phyloP scores from a whole-genome alignment of 2,888 invertebrate genomes.

The Standfussiana lucernea region DNA sequence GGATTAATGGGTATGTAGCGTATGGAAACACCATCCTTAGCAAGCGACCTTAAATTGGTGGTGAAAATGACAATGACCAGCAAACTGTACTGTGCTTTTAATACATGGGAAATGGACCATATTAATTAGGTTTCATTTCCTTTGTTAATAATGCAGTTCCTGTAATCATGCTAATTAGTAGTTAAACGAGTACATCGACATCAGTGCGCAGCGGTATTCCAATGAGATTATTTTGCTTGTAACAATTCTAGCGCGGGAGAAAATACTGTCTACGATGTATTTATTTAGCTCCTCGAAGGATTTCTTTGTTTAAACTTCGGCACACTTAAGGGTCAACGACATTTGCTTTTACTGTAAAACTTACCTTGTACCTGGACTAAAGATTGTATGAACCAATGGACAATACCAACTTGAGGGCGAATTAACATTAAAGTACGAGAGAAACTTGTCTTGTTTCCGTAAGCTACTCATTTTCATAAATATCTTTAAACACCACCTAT shows the following conservation, averaged over 20 bases:
- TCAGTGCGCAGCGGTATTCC: background rate
- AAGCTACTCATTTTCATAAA: slow-evolving; percentile 12
- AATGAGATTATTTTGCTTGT: background rate
- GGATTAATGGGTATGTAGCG: background rate
- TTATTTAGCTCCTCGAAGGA: slow-evolving; percentile 37
- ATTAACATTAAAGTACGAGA: slow-evolving; percentile 21
- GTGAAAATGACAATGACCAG: background rate
- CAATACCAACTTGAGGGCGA: slow-evolving; percentile 20
- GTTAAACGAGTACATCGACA: slow-evolving; percentile 34
- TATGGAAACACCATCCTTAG: background rate
- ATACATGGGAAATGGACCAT: slow-evolving; percentile 40
- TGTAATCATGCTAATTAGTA: slow-evolving; percentile 53
- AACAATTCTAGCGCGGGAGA: slow-evolving; percentile 2
- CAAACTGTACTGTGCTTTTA: slow-evolving; percentile 16
- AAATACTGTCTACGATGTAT: slow-evolving; percentile 22
- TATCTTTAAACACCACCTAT: slow-evolving; percentile 9
- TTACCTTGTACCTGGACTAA: slow-evolving; percentile 30
- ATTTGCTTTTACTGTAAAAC: slow-evolving; percentile 44
- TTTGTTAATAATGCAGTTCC: slow-evolving; percentile 58
- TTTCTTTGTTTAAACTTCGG: slow-evolving; percentile 54
- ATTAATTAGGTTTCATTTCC: slow-evolving; percentile 64
- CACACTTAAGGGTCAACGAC: slow-evolving; percentile 50
- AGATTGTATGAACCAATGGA: slow-evolving; percentile 18
- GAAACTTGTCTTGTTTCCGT: slow-evolving; percentile 19
- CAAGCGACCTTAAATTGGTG: background rate